Evolutionary conservation across 2,888 invertebrate species (phyloP).

Genomic region (Stenodera caucasica): DNA sequence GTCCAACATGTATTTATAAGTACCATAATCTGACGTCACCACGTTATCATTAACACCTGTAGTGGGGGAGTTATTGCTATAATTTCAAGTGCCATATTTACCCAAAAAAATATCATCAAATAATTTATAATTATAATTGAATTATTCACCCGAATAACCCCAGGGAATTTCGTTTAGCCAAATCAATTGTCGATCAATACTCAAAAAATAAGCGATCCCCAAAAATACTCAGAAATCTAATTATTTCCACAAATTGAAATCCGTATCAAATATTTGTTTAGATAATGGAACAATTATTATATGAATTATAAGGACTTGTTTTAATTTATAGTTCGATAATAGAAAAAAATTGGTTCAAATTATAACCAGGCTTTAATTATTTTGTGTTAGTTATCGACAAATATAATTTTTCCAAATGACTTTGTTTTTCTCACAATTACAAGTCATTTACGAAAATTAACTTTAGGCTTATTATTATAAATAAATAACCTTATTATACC

Average conservation of each 20-base stretch:
- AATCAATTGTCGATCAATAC: too few species aligned
- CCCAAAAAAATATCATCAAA: neutral
- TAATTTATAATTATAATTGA: neutral
- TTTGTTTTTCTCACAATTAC: neutral
- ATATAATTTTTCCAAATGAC: neutral
- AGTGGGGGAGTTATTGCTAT: slow-evolving; percentile 39
- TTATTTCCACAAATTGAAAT: neutral
- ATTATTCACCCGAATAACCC: too few species aligned
- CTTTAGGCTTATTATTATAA: too few species aligned
- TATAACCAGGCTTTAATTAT: too few species aligned
- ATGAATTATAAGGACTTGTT: neutral
- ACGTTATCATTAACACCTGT: slow-evolving; percentile 49
- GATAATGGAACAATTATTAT: neutral
- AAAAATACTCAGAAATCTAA: too few species aligned
- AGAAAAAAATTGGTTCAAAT: neutral
- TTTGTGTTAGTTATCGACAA: neutral
- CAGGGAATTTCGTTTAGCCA: too few species aligned
- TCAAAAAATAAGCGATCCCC: too few species aligned
- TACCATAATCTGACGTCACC: slow-evolving; percentile 45
- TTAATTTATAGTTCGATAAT: neutral
- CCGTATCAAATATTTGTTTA: neutral
- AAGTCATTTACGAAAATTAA: neutral
- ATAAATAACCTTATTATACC: neutral
- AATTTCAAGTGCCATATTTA: slow-evolving; percentile 25
- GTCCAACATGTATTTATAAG: slow-evolving; percentile 43